Base-by-base conservation (phyloP, 2,113 vertebrate genomes). In the Hippotragus niger region DNA sequence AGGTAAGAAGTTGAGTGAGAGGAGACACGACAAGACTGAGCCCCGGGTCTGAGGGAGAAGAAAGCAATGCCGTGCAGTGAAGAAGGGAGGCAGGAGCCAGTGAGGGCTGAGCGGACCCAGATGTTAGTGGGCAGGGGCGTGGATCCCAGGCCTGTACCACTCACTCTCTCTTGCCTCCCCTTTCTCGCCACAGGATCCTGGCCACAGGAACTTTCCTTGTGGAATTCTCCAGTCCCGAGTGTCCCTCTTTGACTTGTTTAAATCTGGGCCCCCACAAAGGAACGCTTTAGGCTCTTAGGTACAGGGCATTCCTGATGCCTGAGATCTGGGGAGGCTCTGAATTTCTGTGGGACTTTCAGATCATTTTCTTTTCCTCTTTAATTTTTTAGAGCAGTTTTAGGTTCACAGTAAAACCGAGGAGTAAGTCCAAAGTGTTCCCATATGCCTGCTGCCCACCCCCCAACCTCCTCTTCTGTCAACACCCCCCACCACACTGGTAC, bases 91-190 rank as follows among this genome's bases (percentile, higher is more conserved):
- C 27, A 9, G 1, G 6, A 31, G 6, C 2, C 16, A 55, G 21
- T 1, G 16, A 14, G 50, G 23, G 57, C 14, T 45, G 31, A 3
- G 52, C 4, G 16, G 52, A n/a, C n/a, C 21, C 14, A 85, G 67
- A 45, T 5, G 0, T 1, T 7, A 8, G 50, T 0, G 12, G 33
- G 36, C 6, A 9, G 2, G 11, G 13, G 33, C 2, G 4, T n/a
- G n/a, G 36, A 40, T 4, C 11, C 31, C 58, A 29, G 14, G 58
- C 40, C 23, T 12, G 29, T 5, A 5, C 16, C 7, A 2, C 16
- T 25, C 53, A 4, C 17, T 36, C 3, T 43, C 90, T 71, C 17
- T 2, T 82, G 36, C 40, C 31, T 74, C 23, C 12, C 67, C 53
- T n/a, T 47, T 55, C 47, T 25, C 7, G 0, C 43, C 47, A 40